Evolutionary conservation across 2,797 vertebrate genomes (phyloP), one percentile per base, ranked within the genome.

Genomic region (Enteromius paludinosus): DNA sequence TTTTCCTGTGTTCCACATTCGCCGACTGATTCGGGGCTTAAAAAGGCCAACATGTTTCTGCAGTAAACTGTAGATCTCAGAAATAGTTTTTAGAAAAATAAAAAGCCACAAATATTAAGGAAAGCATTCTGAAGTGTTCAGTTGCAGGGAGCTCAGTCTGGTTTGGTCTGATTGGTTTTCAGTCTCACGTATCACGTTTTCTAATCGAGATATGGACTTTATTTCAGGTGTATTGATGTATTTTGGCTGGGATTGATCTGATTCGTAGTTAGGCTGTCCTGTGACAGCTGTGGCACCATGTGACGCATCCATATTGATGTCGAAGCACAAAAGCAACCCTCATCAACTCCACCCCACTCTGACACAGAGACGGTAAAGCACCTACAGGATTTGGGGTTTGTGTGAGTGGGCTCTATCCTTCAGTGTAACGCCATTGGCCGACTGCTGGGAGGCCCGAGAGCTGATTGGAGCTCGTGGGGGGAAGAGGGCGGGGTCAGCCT

Each of bases 291-390:
- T 30, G 86, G 87, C 87, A 90, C 84, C 86, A 75, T 85, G 84
- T 89, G 84, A 82, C 84, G 82, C 87, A 85, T 70, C 83, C 52
- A 85, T 80, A 83, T 56, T 30, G 72, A 84, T 87, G 82, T 41
- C 73, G 56, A 91, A 92, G 87, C 86, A 86, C 87, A 84, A 81
- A 61, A 0, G 80, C 56, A 45, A 47, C 79, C 81, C 79, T 79
- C 86, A 77, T 73, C 20, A 52, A 61, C 75, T 56, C 65, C 59
- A 35, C 66, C 88, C 90, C 90, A 91, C 92, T 90, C 86, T 90
- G 96, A 92, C 91, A 95, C 94, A 92, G 90, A 96, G 95, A 95
- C 90, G 84, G 92, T 96, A 94, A 95, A 98, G 97, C 97, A 98
- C 97, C 97, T 88, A 84, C 83, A 85, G 79, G 95, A 95, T 96